Evolutionary conservation across 1,140 invertebrate species (phyloP), one percentile per base, ranked within the genome.

Genomic region (Samia ricini): DNA sequence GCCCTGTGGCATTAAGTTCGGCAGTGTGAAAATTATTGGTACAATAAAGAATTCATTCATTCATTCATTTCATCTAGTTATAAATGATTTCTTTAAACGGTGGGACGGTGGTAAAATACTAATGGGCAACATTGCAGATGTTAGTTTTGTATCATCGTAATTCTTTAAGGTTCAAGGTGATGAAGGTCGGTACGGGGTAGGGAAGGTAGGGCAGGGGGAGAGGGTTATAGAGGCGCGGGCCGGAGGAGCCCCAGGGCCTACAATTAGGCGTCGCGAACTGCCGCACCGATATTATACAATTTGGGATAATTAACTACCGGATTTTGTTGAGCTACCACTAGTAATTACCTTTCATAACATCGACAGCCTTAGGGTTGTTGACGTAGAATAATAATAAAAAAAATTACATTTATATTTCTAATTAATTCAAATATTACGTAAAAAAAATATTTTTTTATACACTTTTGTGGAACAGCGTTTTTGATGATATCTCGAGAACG

Each of bases 261-360:
- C 68, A 77, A 81, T 81, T 76, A 83, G 76, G 57, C 72, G 76
- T 77, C 74, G 77, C 71, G 66, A 74, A 76, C 69, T 74, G 68
- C 69, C 71, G 76, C 68, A 70, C 77, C 65, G 64, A 65, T 74
- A 89, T 89, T 89, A 89, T 81, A 88, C 86, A 89, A 89, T 89
- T 89, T 88, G 76, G 83, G 75, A 85, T 78, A 86, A 89, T 89
- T 89, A 89, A 89, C 86, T 89, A 88, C 85, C 77, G 86, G 83
- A 85, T 80, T 82, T 85, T 76, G 81, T 81, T 70, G 69, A 64
- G 70, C 74, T 75, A 74, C 69, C 62, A 61, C 61, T 23, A 67
- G 74, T 84, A 85, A 88, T 88, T 85, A 78, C 75, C 66, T 83
- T 77, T 83, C 79, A 85, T 87, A 85, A 84, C 83, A 85, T 79